Evolutionary conservation across 53 echinoderm and acorn worm genomes (phyloP), one percentile per base, ranked within the genome.

Genomic region (Patiria pectinifera): DNA sequence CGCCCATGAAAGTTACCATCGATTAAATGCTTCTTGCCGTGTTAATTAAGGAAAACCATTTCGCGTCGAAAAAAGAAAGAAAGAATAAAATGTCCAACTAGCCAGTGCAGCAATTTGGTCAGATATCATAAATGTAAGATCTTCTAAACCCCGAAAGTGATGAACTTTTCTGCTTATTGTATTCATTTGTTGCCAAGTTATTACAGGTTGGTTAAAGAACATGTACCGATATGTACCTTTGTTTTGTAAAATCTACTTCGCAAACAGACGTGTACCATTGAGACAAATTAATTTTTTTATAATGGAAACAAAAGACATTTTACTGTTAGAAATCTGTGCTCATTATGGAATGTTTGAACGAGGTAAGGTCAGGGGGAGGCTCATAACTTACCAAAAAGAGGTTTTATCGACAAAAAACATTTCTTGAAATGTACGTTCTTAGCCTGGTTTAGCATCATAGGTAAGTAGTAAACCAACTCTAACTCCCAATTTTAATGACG

Each of bases 241-340:
- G 19, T 74, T 23, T n/a, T 74, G 74, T 74, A 23, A 66, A 66
- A 66, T 15, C 13, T 66, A 66, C 19, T 66, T 66, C 0, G 66
- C 66, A 66, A 18, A 66, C 66, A 66, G 13, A 66, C 66, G 15
- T 15, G 15, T 66, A 66, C 66, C 66, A 18, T 66, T 66, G 19
- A 66, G 2, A 66, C 3, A 66, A 66, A 15, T 16, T 16, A 66
- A 0, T 74, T 74, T 16, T 74, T 74, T 74, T 74, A 23, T 21
- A 74, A 66, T 66, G 66, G 66, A 66, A 66, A 4, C 10, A 24
- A 74, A 23, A n/a, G 24, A 74, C 74, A 74, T 74, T 74, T 90
- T 69, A 69, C 14, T 80, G 90, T 90, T 80, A 44, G 90, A 81
- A 90, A 24, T 80, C 90, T 90, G 90, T 90, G 90, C 90, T 90